These are phyloP conservation scores for Trissolcus brochymenae DNA, from an alignment of 2,888 invertebrate genomes.

Conservation along the genomic window DNA sequence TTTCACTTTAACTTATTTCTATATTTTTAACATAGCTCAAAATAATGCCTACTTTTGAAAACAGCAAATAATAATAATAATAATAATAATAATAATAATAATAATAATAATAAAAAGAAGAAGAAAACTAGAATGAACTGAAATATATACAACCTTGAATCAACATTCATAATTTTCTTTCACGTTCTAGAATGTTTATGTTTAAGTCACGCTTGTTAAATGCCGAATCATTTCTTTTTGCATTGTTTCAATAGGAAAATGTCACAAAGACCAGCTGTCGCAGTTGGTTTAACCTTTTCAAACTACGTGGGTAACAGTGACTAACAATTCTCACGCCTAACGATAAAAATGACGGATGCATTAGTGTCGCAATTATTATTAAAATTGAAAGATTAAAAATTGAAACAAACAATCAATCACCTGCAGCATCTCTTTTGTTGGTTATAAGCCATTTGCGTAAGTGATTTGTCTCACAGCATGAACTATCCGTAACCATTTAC, in stretches of 20 bases:
- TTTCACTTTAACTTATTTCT: too few species aligned
- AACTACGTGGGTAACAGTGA: slow-evolving; percentile 37
- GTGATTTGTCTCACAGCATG: slow-evolving; percentile 21
- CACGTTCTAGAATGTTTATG: not conserved
- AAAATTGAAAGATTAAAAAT: slow-evolving; percentile 14
- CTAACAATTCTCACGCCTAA: slow-evolving; percentile 45
- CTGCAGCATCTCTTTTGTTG: slow-evolving; percentile 20
- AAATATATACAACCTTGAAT: too few species aligned
- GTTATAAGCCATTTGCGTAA: slow-evolving; percentile 17
- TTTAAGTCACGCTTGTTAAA: slow-evolving; percentile 5
- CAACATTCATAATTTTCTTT: not conserved
- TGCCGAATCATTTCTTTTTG: slow-evolving; percentile 1
- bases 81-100: too few species aligned
- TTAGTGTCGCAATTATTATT: slow-evolving; percentile 27
- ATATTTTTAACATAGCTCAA: too few species aligned
- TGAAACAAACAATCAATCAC: slow-evolving; percentile 21
- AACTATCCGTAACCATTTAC: slow-evolving; percentile 9
- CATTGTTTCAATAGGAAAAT: slow-evolving; percentile 30
- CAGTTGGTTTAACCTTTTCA: slow-evolving; percentile 38
- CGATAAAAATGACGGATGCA: slow-evolving; percentile 38
- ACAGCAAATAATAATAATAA: too few species aligned
- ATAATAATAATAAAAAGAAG: too few species aligned
- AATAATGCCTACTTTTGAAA: too few species aligned
- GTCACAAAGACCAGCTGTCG: slow-evolving; percentile 34
- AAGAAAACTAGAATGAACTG: too few species aligned